Evolutionary conservation across 2,797 vertebrate species (phyloP).

Genomic region (Spondyliosoma cantharus): DNA sequence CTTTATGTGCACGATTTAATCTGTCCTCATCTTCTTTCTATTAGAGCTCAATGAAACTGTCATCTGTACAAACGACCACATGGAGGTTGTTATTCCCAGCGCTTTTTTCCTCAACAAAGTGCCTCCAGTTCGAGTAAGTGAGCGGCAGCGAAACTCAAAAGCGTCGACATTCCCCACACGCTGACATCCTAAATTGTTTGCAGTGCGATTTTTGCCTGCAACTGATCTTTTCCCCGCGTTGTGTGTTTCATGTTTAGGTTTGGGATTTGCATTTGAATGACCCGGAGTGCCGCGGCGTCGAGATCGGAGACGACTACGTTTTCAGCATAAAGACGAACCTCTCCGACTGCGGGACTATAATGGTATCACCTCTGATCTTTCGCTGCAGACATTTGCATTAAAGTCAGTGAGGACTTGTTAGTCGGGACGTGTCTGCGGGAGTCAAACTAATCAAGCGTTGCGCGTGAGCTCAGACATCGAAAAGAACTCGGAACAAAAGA

Average conservation of each 20-base stretch:
- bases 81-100: slow-evolving; percentile 84
- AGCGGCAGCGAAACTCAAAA: not conserved
- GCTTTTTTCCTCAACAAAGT: slow-evolving; percentile 84
- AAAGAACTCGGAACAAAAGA: slow-evolving; percentile 59
- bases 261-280: slow-evolving; percentile 86
- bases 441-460: slow-evolving; percentile 53
- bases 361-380: slow-evolving; percentile 62
- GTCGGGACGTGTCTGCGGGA: not conserved
- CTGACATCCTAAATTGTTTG: not conserved
- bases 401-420: not conserved
- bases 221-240: not conserved
- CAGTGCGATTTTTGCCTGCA: not conserved
- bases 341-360: slow-evolving; percentile 80
- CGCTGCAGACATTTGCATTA: not conserved
- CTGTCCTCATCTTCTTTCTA: slow-evolving; percentile 17
- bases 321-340: slow-evolving; percentile 86
- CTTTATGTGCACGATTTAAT: not conserved
- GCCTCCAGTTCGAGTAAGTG: slow-evolving; percentile 83
- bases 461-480: slow-evolving; percentile 65
- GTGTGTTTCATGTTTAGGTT: slow-evolving; percentile 68
- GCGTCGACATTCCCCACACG: not conserved
- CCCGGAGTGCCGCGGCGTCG: slow-evolving; percentile 76
- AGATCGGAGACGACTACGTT: slow-evolving; percentile 79
- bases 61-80: slow-evolving; percentile 84
- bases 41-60: slow-evolving; percentile 87